These are phyloP conservation scores for Tokudaia muenninki DNA, from an alignment of 2,797 vertebrate species.

Conservation along the genomic window DNA sequence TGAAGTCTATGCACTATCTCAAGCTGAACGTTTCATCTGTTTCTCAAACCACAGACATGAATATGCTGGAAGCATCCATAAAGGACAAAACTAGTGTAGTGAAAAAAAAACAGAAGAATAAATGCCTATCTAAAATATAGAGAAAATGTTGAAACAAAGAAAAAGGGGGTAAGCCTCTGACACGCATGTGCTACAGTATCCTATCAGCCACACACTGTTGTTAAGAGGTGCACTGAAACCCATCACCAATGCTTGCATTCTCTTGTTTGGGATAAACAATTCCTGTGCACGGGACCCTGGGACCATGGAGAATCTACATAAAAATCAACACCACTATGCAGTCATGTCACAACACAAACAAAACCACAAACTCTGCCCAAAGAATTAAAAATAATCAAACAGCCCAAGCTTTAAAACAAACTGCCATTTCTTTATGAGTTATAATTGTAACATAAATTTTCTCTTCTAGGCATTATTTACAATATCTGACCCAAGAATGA, in stretches of 20 bases:
- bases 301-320: neutral
- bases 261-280: neutral
- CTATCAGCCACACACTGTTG: neutral
- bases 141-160: neutral
- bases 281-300: neutral
- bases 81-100: neutral
- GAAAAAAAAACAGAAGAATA: neutral
- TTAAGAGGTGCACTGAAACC: neutral
- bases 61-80: neutral
- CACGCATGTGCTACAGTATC: too few relatives aligned
- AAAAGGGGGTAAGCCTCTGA: neutral
- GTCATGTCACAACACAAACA: neutral
- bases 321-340: neutral
- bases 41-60: neutral
- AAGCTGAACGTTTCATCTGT: neutral
- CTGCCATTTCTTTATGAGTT: neutral
- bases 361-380: conserved; percentile 9
- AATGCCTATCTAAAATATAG: neutral
- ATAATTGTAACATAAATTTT: neutral
- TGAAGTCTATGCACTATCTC: neutral
- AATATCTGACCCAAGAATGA: conserved; percentile 10
- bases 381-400: conserved; percentile 40
- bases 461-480: neutral
- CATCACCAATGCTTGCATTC: neutral
- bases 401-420: neutral